These are phyloP conservation scores for Trinorchestia longiramus DNA, from an alignment of 1,140 invertebrate genomes.

Conservation along the genomic window DNA sequence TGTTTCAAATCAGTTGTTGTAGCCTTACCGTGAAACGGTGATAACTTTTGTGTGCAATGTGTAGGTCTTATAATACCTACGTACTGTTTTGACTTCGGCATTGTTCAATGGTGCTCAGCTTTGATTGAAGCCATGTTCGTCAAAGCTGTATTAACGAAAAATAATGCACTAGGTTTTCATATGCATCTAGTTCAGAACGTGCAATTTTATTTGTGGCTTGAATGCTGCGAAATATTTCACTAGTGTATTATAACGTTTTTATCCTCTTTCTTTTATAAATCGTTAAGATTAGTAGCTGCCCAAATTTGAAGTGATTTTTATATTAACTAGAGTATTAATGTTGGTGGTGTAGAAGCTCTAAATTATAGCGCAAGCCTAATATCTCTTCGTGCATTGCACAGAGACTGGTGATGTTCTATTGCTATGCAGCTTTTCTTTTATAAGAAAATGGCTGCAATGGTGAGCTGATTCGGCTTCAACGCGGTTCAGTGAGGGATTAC, in stretches of 20 bases:
- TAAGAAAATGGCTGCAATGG: background rate
- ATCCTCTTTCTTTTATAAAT: background rate
- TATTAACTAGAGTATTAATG: background rate
- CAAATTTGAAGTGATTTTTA: background rate
- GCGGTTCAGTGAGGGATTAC: too few relatives aligned
- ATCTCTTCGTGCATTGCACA: too few relatives aligned
- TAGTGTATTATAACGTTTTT: background rate
- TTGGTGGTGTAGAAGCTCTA: background rate
- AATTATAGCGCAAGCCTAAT: background rate
- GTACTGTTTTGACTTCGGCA: slow-evolving; percentile 11
- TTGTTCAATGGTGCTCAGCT: slow-evolving; percentile 28
- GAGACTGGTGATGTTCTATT: too few relatives aligned
- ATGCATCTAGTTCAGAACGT: background rate
- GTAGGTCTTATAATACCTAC: slow-evolving; percentile 20
- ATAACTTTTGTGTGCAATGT: slow-evolving; percentile 10
- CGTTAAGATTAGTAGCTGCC: background rate
- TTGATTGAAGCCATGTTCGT: background rate
- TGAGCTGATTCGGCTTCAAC: too few relatives aligned
- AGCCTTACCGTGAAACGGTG: background rate
- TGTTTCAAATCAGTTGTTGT: background rate
- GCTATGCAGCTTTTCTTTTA: background rate
- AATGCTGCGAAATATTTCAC: background rate
- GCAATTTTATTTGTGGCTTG: background rate
- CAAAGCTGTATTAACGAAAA: background rate
- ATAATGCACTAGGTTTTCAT: background rate